A percentile compares a stretch with the other conserved stretches of the same genome.
Conservation (phyloP, 1,140 invertebrate genomes). For the Diploscapter pachys region DNA sequence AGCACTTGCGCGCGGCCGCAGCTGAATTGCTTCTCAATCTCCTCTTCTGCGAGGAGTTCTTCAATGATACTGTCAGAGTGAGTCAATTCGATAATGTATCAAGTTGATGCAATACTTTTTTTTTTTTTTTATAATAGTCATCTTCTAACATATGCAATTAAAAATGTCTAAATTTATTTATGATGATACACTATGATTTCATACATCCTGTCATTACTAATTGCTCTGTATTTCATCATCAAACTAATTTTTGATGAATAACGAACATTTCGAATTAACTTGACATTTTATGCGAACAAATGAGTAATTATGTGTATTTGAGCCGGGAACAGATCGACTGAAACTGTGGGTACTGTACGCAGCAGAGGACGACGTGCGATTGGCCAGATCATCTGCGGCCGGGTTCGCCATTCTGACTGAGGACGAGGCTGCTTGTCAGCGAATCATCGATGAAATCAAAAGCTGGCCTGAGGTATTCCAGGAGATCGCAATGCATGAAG, state of each 20-base stretch:
- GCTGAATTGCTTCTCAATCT: constrained; percentile 54
- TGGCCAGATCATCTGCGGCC: constrained; percentile 47
- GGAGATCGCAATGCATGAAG: constrained; percentile 43
- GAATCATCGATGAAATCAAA: constrained; percentile 40
- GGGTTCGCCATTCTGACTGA: constrained; percentile 55
- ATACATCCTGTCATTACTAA: background rate
- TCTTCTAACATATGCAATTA: too few relatives aligned
- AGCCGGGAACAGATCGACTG: constrained; percentile 52
- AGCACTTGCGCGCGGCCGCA: constrained; percentile 53
- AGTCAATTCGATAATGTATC: too few relatives aligned
- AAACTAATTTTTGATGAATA: background rate
- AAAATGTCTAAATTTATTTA: too few relatives aligned
- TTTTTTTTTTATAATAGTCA: background rate
- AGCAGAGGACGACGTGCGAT: constrained; percentile 54
- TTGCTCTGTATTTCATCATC: background rate
- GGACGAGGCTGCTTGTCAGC: constrained; percentile 35
- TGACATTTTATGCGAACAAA: background rate
- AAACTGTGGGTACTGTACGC: constrained; percentile 57
- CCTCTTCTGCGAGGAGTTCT: constrained; percentile 56
- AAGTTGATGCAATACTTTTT: background rate
- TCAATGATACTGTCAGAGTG: constrained; percentile 46
- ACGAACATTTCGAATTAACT: background rate
- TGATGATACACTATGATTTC: too few relatives aligned
- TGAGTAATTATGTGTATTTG: constrained; percentile 10
- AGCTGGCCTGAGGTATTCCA: constrained; percentile 45